Base-by-base conservation (phyloP, 2,888 invertebrate species). In the Tillus elongatus region DNA sequence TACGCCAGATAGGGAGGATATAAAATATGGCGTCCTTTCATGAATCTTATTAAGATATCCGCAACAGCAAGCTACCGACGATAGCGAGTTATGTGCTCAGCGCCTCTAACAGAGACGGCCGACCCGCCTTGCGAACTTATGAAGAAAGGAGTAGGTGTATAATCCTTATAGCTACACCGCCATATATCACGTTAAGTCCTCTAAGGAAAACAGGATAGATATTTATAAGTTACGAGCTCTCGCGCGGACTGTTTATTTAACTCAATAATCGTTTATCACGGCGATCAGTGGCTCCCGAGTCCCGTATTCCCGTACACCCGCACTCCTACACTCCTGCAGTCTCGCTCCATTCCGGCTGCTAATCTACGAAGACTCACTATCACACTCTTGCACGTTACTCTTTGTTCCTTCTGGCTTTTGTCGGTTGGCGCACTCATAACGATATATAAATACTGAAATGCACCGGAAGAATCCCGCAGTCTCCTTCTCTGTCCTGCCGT, bases 1-100 rank as follows among this genome's bases (percentile, higher is more conserved):
- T 62, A 62, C 61, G 53, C 51, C 53, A 60, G 60, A 62, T 61
- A 73, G 68, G 71, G 71, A 72, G 61, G 74, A 75, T 75, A 79
- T 80, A 79, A 80, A 79, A 79, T 81, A 81, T 79, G 77, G 78
- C 76, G 75, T 74, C 77, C 79, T 79, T 80, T 79, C 79, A 79
- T 79, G 79, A 80, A 79, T 79, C 79, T 79, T 79, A 79, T 79
- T 79, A 79, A 78, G 78, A 78, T 79, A 79, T 77, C 77, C 76
- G 70, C 61, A 62, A 61, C 62, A 59, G 68, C 24, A 19, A 19
- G 24, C 24, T n/a, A n/a, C 70, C 66, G 73, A 73, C 73, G 62
- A 62, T 73, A 65, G 57, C 55, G 57, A 61, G 61, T 61, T 60
- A 61, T 57, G 53, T 53, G 53, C 38, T 52, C 24, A n/a, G 54